These are phyloP conservation scores for Dolichopus griseipennis DNA, from an alignment of 2,888 invertebrate species.

Conservation along the genomic window DNA sequence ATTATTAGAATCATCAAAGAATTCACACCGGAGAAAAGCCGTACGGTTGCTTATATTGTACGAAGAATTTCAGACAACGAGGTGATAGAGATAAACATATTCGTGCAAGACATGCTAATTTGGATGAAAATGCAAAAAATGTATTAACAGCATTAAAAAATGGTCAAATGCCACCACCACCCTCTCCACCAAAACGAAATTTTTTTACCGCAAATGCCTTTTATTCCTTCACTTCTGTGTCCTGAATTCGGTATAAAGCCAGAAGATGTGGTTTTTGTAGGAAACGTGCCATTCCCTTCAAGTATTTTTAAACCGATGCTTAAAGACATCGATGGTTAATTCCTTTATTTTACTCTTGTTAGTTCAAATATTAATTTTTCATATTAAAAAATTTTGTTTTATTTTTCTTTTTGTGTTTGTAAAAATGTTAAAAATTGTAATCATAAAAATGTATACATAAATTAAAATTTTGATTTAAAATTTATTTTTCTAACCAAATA, in stretches of 20 bases:
- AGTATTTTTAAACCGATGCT: slow-evolving; percentile 31
- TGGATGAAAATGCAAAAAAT: slow-evolving; percentile 35
- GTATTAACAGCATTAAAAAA: slow-evolving; percentile 14
- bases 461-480: no score
- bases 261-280: slow-evolving; percentile 28
- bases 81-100: slow-evolving; percentile 52
- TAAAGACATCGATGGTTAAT: slow-evolving; percentile 26
- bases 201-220: background rate
- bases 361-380: no score
- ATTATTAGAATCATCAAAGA: slow-evolving; percentile 42
- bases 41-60: slow-evolving; percentile 48
- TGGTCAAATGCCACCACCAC: slow-evolving; percentile 8
- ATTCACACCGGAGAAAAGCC: slow-evolving; percentile 55
- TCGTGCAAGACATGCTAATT: slow-evolving; percentile 46
- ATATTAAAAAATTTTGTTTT: no score
- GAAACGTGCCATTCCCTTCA: slow-evolving; percentile 31
- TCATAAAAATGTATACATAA: no score
- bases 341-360: no score
- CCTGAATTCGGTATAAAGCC: slow-evolving; percentile 14
- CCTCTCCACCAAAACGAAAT: background rate
- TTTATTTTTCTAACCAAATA: slow-evolving; percentile 26
- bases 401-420: no score
- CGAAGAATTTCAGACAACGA: slow-evolving; percentile 48
- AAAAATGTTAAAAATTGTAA: no score
- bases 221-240: background rate